Base-by-base conservation (phyloP, 1,140 invertebrate genomes). In the Helicoverpa armigera region DNA sequence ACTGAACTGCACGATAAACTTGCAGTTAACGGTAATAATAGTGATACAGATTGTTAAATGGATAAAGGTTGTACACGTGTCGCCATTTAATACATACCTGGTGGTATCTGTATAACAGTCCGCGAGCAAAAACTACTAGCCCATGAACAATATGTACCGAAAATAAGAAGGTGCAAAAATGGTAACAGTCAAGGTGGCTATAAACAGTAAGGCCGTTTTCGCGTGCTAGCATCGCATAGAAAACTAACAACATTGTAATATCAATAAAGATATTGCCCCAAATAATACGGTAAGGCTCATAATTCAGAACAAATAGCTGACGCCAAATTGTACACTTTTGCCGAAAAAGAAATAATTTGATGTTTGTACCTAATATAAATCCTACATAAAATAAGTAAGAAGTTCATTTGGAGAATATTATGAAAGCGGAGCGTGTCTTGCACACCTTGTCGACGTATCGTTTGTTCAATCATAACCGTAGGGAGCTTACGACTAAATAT, bases 401-500 rank as follows among this genome's bases (percentile, higher is more conserved):
- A 35, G 54, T 77, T 61, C 54, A 70, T 76, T 58, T 69, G 67
- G 73, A 70, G 72, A 81, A 81, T 76, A 81, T 75, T 81, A 82
- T 82, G 53, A 77, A 51, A 77, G 56, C 78, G 76, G 81, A 88
- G 83, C 87, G 83, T 79, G 83, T 73, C 74, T 60, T 82, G 82
- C 86, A 90, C 91, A 94, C 92, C 92, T 94, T 93, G 92, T 90
- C 89, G 81, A 70, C 86, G 77, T 92, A 93, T 94, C 91, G 89
- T 90, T 90, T 91, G 85, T 91, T 91, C 86, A 87, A 92, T 92
- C 91, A 91, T 87, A 87, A 86, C 89, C 85, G 85, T 85, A 89
- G 87, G 90, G 89, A 90, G 89, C 89, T 89, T 91, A 85, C 86
- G 86, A 92, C 91, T 93, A 92, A 94, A 94, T 93, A 93, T 93